A percentile compares a stretch with the other conserved stretches of the same genome.
Evolutionary conservation across 2,797 vertebrate species (phyloP).

Genomic region (Lutjanus campechanus): DNA sequence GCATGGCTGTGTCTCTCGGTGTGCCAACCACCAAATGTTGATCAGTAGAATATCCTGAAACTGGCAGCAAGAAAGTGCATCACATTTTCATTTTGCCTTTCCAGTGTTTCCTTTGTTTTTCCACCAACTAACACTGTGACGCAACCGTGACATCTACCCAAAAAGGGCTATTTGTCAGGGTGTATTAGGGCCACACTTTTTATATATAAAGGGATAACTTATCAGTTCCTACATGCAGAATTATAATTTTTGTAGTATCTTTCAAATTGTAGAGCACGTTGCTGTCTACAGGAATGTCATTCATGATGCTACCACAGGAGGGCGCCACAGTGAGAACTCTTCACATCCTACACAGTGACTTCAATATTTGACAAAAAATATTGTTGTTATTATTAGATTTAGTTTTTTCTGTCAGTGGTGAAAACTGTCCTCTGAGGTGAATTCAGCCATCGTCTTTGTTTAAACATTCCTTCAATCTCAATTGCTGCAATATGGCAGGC

Average conservation of each 20-base stretch:
- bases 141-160: too few relatives aligned
- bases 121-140: too few relatives aligned
- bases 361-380: not conserved
- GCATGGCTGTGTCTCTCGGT: not conserved
- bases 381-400: not conserved
- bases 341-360: not conserved
- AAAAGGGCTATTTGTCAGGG: too few relatives aligned
- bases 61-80: not conserved
- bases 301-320: not conserved
- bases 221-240: too few relatives aligned
- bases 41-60: not conserved
- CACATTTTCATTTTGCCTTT: too few relatives aligned
- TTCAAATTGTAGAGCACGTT: too few relatives aligned
- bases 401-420: not conserved
- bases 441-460: slow-evolving; percentile 5
- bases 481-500: slow-evolving; percentile 15
- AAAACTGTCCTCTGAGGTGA: not conserved
- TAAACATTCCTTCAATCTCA: slow-evolving; percentile 6
- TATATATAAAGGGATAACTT: too few relatives aligned
- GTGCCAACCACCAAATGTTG: not conserved
- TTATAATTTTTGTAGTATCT: too few relatives aligned
- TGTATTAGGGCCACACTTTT: too few relatives aligned
- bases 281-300: not conserved
- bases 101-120: not conserved
- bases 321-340: not conserved